Evolutionary conservation across 2,888 invertebrate species (phyloP).

Genomic region (Harpalus rubripes): DNA sequence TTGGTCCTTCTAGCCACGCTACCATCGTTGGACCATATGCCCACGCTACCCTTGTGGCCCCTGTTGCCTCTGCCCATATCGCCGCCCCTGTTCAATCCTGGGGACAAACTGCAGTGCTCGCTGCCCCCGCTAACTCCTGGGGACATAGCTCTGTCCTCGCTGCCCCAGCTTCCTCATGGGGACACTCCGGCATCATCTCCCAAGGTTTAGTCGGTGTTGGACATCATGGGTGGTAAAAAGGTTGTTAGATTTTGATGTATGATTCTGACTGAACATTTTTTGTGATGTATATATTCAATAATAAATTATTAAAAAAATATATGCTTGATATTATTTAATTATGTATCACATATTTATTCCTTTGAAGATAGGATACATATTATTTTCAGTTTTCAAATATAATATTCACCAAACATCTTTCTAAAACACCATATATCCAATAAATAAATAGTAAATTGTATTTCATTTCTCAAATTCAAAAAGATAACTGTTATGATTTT

Average conservation of each 20-base stretch:
- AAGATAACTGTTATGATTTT: no score
- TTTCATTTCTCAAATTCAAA: no score
- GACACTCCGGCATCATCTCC: background rate
- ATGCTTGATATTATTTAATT: no score
- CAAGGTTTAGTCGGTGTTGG: constrained; percentile 8
- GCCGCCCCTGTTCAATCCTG: background rate
- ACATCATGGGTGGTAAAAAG: constrained; percentile 16
- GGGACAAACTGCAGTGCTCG: background rate
- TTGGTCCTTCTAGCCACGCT: background rate
- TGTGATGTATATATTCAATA: background rate
- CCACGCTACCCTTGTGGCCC: background rate
- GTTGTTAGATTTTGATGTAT: constrained; percentile 10
- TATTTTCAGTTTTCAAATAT: no score
- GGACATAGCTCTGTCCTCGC: background rate
- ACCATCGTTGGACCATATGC: background rate
- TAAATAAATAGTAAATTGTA: no score
- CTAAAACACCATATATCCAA: no score
- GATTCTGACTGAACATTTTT: background rate
- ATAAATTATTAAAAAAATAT: no score
- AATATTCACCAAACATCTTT: no score
- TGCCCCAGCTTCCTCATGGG: background rate
- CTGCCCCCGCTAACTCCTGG: background rate
- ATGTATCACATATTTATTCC: no score
- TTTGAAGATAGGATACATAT: no score
- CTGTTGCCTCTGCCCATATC: background rate